Percentiles rank a stretch among this genome's conserved stretches.
Evolutionary conservation across 2,113 vertebrate species (phyloP).

Genomic region (Rattus rattus): DNA sequence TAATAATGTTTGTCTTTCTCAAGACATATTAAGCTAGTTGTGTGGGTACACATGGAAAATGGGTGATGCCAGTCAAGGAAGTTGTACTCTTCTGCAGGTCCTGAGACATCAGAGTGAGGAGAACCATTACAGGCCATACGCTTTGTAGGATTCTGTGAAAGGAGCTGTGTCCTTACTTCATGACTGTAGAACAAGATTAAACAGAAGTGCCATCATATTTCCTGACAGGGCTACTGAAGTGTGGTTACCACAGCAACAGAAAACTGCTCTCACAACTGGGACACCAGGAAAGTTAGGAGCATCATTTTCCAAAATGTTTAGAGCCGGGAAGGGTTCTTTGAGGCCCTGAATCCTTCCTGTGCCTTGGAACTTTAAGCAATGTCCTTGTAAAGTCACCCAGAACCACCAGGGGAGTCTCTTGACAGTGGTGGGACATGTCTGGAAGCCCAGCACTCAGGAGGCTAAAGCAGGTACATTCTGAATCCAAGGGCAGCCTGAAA

Average conservation of each 20-base stretch:
- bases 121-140: fast-evolving
- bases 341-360: not conserved
- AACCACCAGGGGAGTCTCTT: not conserved
- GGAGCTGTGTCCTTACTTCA: not conserved
- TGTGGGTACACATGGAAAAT: too few species aligned
- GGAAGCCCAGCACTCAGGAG: not conserved
- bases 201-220: conserved; percentile 26
- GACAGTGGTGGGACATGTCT: not conserved
- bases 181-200: conserved; percentile 32
- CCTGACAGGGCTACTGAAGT: not conserved
- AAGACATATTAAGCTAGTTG: not conserved
- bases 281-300: not conserved
- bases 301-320: conserved; percentile 2
- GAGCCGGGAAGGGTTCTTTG: not conserved
- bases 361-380: not conserved
- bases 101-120: not conserved
- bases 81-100: not conserved
- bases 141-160: not conserved
- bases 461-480: not conserved
- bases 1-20: not conserved
- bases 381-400: not conserved
- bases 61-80: not conserved
- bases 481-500: not conserved
- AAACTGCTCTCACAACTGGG: not conserved
- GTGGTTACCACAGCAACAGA: conserved; percentile 26